Percentiles rank a stretch among this genome's conserved stretches.
Evolutionary conservation across 2,888 invertebrate genomes (phyloP).

Genomic region (Synergus umbraculus): DNA sequence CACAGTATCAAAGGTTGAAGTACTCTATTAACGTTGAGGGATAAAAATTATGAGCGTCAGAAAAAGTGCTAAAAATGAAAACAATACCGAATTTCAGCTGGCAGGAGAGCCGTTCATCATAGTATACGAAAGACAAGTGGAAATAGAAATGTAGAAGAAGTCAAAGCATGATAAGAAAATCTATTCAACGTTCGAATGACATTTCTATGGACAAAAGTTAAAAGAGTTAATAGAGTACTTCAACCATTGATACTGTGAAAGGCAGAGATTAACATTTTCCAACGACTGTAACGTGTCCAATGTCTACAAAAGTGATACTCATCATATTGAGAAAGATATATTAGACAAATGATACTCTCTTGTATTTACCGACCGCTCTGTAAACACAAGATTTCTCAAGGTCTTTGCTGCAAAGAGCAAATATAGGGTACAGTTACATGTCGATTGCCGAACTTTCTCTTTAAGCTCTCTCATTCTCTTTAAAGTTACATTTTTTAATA

Average conservation of each 20-base stretch:
- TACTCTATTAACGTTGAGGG: slow-evolving; percentile 10
- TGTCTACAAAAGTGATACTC: slow-evolving; percentile 26
- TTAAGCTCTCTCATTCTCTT: slow-evolving; percentile 13
- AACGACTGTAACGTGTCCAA: background rate
- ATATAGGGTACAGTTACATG: slow-evolving; percentile 24
- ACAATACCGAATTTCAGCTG: too few species aligned
- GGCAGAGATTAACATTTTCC: background rate
- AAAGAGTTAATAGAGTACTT: background rate
- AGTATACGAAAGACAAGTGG: too few species aligned
- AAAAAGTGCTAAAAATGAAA: too few species aligned
- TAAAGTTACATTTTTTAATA: slow-evolving; percentile 37
- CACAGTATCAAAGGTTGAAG: slow-evolving; percentile 23
- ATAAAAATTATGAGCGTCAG: background rate
- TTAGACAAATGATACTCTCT: slow-evolving; percentile 62
- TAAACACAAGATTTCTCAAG: slow-evolving; percentile 64
- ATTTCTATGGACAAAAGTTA: too few species aligned
- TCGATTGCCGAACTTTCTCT: slow-evolving; percentile 6
- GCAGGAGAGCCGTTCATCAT: too few species aligned
- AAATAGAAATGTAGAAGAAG: too few species aligned
- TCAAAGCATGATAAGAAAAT: too few species aligned
- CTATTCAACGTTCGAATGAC: too few species aligned
- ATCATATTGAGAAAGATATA: slow-evolving; percentile 37
- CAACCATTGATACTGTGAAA: slow-evolving; percentile 30
- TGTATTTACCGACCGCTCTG: slow-evolving; percentile 72
- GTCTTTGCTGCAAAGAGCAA: slow-evolving; percentile 11